Conservation (phyloP, 2,797 vertebrate genomes). For the Gadopsis bispinosus region DNA sequence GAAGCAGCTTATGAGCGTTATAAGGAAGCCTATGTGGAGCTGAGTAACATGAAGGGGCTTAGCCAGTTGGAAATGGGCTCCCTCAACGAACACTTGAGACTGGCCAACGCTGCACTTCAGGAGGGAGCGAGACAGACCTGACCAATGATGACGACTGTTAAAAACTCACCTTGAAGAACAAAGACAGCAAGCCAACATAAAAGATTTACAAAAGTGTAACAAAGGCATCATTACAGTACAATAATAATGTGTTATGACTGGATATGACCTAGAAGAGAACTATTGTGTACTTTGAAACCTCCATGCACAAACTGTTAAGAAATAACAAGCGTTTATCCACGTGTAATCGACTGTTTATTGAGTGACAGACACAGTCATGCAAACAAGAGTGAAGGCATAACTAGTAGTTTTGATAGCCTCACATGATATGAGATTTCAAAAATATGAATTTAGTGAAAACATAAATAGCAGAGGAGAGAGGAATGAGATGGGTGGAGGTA, state of each 20-base stretch:
- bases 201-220: neutral
- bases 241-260: neutral
- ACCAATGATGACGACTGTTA: slow-evolving; percentile 51
- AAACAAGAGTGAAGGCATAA: slow-evolving; percentile 74
- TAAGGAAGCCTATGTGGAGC: slow-evolving; percentile 90
- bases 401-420: slow-evolving; percentile 48
- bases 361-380: slow-evolving; percentile 72
- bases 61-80: slow-evolving; percentile 88
- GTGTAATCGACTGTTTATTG: slow-evolving; percentile 73
- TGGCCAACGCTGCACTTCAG: slow-evolving; percentile 88
- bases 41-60: slow-evolving; percentile 88
- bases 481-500: slow-evolving; percentile 53
- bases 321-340: slow-evolving; percentile 48
- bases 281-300: slow-evolving; percentile 18
- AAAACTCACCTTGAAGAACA: slow-evolving; percentile 15
- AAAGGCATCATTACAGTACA: neutral
- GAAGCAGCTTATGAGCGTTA: slow-evolving; percentile 89
- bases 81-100: slow-evolving; percentile 91
- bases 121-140: slow-evolving; percentile 82
- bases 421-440: slow-evolving; percentile 69
- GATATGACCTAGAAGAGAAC: neutral
- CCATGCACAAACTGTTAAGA: slow-evolving; percentile 14
- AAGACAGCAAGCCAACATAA: neutral
- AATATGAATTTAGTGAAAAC: slow-evolving; percentile 46
- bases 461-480: slow-evolving; percentile 44